Percentiles rank a stretch among this genome's conserved stretches.
Conservation (phyloP, 2,888 invertebrate genomes). For the Cremastinae sp. region DNA sequence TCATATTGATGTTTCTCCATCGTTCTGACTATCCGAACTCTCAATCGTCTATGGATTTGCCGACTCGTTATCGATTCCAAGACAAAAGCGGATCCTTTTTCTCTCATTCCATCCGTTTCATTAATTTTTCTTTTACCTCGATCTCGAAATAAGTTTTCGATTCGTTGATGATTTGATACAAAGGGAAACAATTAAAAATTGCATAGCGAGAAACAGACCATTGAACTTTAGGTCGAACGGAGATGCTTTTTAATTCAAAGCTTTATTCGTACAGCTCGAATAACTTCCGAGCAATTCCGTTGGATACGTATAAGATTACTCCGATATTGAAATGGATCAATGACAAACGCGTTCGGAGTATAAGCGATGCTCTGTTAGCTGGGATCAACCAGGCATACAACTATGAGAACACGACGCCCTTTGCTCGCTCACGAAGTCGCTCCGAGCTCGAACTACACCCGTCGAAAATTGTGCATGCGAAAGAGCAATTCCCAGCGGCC, state of each 20-base stretch:
- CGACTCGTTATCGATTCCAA: conserved; percentile 3
- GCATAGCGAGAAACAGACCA: no score
- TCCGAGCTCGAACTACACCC: conserved; percentile 24
- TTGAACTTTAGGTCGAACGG: no score
- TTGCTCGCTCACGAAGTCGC: conserved; percentile 46
- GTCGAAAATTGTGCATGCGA: conserved; percentile 19
- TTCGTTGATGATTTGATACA: no score
- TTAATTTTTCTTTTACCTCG: no score
- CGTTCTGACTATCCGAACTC: conserved; percentile 9
- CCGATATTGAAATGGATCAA: conserved; percentile 10
- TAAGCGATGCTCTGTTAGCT: conserved; percentile 6
- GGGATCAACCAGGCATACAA: conserved; percentile 33
- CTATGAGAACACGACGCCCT: conserved; percentile 53
- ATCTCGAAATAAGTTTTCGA: no score
- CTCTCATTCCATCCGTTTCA: no score
- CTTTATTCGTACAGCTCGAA: no score
- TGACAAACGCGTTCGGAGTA: conserved; percentile 22
- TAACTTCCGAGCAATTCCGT: no score
- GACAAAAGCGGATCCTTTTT: no score
- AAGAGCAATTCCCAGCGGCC: conserved; percentile 16
- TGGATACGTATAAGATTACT: no score
- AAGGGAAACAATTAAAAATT: no score
- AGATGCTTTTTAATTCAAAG: no score
- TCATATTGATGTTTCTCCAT: not conserved
- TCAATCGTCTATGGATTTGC: conserved; percentile 14